Percentiles rank a stretch among this genome's conserved stretches.
Evolutionary conservation across 1,140 invertebrate species (phyloP).

Genomic region (Colletes latitarsis): DNA sequence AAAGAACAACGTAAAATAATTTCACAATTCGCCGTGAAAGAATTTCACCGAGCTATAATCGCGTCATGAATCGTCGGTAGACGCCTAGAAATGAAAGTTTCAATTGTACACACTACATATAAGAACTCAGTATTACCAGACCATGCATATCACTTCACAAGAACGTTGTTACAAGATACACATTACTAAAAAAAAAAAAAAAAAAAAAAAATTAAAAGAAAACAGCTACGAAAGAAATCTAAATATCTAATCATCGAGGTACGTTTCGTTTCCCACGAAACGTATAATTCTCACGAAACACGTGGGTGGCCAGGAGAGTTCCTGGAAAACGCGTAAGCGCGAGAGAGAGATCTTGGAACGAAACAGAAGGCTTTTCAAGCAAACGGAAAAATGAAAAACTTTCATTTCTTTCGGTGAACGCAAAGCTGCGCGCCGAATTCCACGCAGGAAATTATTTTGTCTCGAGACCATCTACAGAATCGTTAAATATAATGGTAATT

Average conservation of each 20-base stretch:
- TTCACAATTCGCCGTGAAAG: background rate
- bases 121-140: background rate
- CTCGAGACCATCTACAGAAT: background rate
- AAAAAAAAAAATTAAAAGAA: background rate
- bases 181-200: background rate
- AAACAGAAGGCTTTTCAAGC: no score
- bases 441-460: background rate
- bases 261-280: background rate
- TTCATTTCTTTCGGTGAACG: slow-evolving; percentile 6
- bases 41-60: no score
- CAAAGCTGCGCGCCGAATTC: background rate
- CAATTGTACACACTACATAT: background rate
- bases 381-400: background rate
- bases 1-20: background rate
- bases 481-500: background rate
- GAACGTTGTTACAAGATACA: background rate
- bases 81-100: slow-evolving; percentile 8
- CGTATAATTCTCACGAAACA: no score
- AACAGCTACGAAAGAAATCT: no score
- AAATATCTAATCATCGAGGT: background rate
- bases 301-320: no score
- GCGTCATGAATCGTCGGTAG: no score
- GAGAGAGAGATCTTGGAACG: no score
- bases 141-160: slow-evolving; percentile 14
- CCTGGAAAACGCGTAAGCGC: no score